Conservation (phyloP, 2,113 vertebrate species). For the Chaetura pelagica region DNA sequence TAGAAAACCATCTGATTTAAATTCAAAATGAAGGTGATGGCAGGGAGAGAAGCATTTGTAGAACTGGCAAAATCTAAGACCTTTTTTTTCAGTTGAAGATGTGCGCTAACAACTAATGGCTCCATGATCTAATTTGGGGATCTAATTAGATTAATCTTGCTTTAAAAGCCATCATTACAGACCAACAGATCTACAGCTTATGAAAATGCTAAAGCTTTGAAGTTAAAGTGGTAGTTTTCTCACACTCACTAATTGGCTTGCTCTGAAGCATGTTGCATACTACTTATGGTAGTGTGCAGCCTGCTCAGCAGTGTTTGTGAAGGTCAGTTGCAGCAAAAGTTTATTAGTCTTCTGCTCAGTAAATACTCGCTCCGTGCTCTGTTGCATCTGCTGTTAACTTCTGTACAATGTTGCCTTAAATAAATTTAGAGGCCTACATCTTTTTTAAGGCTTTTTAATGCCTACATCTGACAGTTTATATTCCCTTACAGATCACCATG, state of each 20-base stretch:
- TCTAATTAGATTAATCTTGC: not conserved
- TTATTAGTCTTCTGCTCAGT: not conserved
- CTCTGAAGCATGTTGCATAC: not conserved
- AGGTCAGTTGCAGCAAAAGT: not conserved
- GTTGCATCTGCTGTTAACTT: not conserved
- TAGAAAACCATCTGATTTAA: constrained; percentile 21
- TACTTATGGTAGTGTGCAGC: not conserved
- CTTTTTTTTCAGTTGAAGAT: not conserved
- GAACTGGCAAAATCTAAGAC: not conserved
- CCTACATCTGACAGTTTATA: not conserved
- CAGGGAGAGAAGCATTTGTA: not conserved
- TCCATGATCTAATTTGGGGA: not conserved
- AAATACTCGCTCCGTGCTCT: not conserved
- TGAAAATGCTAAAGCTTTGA: not conserved
- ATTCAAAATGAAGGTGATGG: not conserved
- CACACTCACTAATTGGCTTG: not conserved
- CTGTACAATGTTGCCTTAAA: not conserved
- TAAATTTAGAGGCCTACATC: not conserved
- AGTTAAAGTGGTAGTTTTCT: not conserved
- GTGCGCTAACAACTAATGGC: not conserved
- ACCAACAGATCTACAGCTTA: not conserved
- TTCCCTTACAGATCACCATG: not conserved
- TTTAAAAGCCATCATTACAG: not conserved
- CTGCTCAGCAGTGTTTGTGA: not conserved
- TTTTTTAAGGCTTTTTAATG: not conserved